phyloP scores from a whole-genome alignment of 2,797 vertebrate species.

The Dryobates pubescens region DNA sequence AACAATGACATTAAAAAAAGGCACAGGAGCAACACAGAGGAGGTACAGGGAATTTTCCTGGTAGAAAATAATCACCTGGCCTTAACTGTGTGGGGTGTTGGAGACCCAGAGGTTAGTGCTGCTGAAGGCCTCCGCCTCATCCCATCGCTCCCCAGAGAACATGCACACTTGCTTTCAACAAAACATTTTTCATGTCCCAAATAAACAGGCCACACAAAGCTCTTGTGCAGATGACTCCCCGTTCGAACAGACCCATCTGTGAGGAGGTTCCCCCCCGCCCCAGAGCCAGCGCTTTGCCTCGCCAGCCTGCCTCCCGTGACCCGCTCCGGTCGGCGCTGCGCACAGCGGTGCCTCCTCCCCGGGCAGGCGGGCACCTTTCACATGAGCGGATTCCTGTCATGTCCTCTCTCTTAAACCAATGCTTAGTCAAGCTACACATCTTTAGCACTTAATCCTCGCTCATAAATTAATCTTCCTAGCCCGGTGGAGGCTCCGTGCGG shows the following conservation, averaged over 20 bases:
- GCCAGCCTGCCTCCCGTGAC: neutral
- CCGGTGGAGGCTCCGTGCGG: neutral
- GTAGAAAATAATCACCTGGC: neutral
- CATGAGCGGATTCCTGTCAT: neutral
- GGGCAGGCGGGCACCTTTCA: neutral
- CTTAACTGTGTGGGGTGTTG: neutral
- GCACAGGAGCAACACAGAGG: neutral
- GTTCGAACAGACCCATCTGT: neutral
- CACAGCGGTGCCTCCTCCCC: neutral
- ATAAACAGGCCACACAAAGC: neutral
- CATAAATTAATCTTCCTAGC: slow-evolving; percentile 31
- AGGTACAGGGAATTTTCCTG: neutral
- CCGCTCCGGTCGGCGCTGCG: neutral
- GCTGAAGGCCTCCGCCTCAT: neutral
- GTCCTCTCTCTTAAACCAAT: neutral
- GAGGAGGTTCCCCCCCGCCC: neutral
- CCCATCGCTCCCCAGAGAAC: neutral
- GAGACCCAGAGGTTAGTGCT: neutral
- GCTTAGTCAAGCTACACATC: slow-evolving; percentile 30
- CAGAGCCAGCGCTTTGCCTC: neutral
- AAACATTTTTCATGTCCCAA: neutral
- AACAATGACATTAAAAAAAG: neutral
- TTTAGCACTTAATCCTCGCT: slow-evolving; percentile 58
- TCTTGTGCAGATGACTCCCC: neutral
- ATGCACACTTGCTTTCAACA: neutral